Base-by-base conservation (phyloP, 2,888 invertebrate species). In the Cosmorhoe ocellata region DNA sequence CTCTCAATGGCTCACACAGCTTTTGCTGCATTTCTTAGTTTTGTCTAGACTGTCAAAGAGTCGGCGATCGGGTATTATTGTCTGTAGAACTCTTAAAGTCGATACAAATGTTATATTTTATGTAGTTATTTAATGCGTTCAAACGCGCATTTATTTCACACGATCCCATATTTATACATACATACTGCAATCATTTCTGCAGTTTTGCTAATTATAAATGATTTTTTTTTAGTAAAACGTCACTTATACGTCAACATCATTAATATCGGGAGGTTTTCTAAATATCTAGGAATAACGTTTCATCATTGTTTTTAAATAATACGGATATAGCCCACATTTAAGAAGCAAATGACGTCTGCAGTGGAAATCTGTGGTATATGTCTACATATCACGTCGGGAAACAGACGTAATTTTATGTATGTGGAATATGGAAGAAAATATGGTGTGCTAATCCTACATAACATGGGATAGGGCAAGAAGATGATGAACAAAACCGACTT, bases 21-120 rank as follows among this genome's bases (percentile, higher is more conserved):
- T 24, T 31, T 40, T 18, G 40, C 33, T 40, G 27, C 33, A 28
- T n/a, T 49, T 37, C 13, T 18, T 26, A 27, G 22, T 42, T 14
- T 12, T 13, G 50, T 36, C 46, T 60, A 48, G 49, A 42, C 50
- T n/a, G n/a, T n/a, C 11, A 31, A 12, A 24, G 39, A 51, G 58
- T 60, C 56, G 49, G 38, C 47, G 51, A 60, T 49, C 58, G 10
- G 43, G 51, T 53, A 51, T 41, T 44, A 39, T 3, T 18, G 3
- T 32, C 37, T 39, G 45, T 12, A 44, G 11, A 36, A 34, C 41
- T 40, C n/a, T n/a, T n/a, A n/a, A 27, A 45, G 12, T 8, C 34
- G 45, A 55, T 57, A 48, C 49, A 58, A 48, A 41, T 32, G 44
- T 58, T 50, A 58, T 58, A 58, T 24, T 56, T 60, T 58, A 58